These are phyloP conservation scores for Tragelaphus strepsiceros DNA, from an alignment of 2,113 vertebrate species.

Conservation along the genomic window DNA sequence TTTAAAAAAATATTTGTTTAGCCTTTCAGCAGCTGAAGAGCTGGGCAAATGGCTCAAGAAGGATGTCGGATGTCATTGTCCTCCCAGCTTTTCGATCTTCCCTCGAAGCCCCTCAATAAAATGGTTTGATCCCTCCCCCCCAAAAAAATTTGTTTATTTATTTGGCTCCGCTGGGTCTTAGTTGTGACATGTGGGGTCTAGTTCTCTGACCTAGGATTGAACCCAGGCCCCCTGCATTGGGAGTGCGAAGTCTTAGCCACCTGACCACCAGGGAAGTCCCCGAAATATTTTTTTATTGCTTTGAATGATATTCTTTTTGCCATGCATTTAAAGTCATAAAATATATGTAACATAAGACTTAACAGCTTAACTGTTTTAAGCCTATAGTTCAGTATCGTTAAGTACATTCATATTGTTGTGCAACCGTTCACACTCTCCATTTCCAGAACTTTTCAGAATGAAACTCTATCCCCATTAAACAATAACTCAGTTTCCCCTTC, in stretches of 20 bases:
- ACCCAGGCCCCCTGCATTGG: background rate
- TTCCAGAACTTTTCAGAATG: background rate
- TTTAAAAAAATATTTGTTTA: no score
- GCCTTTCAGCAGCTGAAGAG: no score
- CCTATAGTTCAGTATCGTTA: background rate
- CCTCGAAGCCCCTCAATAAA: no score
- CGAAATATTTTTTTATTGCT: background rate
- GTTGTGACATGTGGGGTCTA: background rate
- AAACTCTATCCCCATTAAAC: background rate
- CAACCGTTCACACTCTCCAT: background rate
- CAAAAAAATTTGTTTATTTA: background rate
- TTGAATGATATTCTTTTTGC: background rate
- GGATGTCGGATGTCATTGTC: no score
- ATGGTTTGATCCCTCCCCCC: no score
- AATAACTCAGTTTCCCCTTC: background rate
- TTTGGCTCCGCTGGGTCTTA: background rate
- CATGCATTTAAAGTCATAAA: background rate
- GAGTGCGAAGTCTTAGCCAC: rapidly evolving
- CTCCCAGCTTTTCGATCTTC: no score
- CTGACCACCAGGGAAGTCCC: background rate
- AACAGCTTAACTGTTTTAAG: background rate
- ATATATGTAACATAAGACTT: background rate
- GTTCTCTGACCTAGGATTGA: background rate
- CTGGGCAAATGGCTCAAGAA: no score
- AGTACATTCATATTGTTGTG: background rate